A percentile compares a stretch with the other conserved stretches of the same genome.
Conservation (phyloP, 2,113 vertebrate genomes). For the Corythoichthys haematopterus region DNA sequence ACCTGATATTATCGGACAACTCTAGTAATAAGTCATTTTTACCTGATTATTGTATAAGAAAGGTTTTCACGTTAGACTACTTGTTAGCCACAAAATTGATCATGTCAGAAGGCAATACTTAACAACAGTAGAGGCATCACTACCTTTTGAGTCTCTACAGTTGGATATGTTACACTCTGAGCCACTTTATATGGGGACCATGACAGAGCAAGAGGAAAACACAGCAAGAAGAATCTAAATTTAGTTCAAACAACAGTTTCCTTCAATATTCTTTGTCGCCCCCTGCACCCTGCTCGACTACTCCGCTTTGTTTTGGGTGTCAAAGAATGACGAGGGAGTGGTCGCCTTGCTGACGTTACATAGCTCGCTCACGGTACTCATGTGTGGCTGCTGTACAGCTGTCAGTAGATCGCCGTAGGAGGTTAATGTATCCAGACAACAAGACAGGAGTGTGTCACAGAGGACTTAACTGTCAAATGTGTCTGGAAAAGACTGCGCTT, state of each 20-base stretch:
- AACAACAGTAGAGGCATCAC: no score
- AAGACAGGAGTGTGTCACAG: conserved; percentile 41
- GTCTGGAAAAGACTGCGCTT: conserved; percentile 22
- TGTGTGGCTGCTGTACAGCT: conserved; percentile 33
- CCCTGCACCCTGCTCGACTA: conserved; percentile 20
- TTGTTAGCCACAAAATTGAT: no score
- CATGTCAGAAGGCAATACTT: no score
- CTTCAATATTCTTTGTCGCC: conserved; percentile 1
- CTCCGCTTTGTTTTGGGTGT: conserved; percentile 20
- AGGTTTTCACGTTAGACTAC: no score
- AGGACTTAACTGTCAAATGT: conserved; percentile 58
- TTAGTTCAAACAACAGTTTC: conserved; percentile 7
- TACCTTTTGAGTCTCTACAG: neutral
- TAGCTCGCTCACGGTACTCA: conserved; percentile 24
- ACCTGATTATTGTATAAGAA: no score
- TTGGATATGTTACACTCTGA: neutral
- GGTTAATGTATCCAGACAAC: conserved; percentile 34
- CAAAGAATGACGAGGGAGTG: conserved; percentile 29
- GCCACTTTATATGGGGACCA: neutral
- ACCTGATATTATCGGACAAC: no score
- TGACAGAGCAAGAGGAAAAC: neutral
- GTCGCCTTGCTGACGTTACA: conserved; percentile 27
- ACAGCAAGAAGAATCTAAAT: neutral
- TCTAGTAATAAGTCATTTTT: no score
- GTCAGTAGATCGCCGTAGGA: conserved; percentile 43